Evolutionary conservation across 2,113 vertebrate genomes (phyloP).

Genomic region (Hyperoodon ampullatus): DNA sequence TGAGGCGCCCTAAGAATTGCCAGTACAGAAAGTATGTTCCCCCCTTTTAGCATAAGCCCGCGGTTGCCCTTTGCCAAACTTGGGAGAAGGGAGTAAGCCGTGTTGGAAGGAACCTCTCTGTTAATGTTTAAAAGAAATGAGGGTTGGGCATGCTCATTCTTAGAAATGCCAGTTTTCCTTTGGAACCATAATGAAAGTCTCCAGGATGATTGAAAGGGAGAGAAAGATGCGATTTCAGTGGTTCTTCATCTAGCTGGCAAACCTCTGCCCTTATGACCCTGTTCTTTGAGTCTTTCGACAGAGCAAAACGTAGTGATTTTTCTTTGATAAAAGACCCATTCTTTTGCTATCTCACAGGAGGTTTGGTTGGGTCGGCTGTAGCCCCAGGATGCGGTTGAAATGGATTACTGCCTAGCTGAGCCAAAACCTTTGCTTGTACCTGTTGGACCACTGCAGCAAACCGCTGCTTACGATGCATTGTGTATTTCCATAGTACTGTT

Average conservation of each 20-base stretch:
- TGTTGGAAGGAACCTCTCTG: slow-evolving; percentile 30
- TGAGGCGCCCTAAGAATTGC: slow-evolving; percentile 47
- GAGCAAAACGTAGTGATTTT: slow-evolving; percentile 69
- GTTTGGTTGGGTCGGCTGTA: slow-evolving; percentile 86
- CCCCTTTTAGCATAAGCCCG: slow-evolving; percentile 63
- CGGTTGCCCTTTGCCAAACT: slow-evolving; percentile 68
- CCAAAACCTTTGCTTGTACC: slow-evolving; percentile 91
- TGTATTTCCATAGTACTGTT: slow-evolving; percentile 90
- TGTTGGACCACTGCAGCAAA: slow-evolving; percentile 92
- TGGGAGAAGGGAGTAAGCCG: background rate
- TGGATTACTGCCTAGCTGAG: slow-evolving; percentile 97
- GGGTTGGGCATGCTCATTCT: slow-evolving; percentile 27
- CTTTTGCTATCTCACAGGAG: slow-evolving; percentile 77
- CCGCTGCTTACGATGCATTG: slow-evolving; percentile 92
- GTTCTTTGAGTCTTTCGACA: slow-evolving; percentile 76
- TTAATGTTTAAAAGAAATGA: background rate
- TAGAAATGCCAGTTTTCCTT: slow-evolving; percentile 72
- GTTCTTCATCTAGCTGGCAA: slow-evolving; percentile 75
- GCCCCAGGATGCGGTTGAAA: slow-evolving; percentile 85
- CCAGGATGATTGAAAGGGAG: slow-evolving; percentile 55
- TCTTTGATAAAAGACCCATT: slow-evolving; percentile 12
- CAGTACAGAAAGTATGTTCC: background rate
- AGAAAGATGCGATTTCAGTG: background rate
- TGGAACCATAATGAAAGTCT: slow-evolving; percentile 28
- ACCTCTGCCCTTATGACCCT: slow-evolving; percentile 70